Base-by-base conservation (phyloP, 2,888 invertebrate species). In the Ennomos fuscantarius region DNA sequence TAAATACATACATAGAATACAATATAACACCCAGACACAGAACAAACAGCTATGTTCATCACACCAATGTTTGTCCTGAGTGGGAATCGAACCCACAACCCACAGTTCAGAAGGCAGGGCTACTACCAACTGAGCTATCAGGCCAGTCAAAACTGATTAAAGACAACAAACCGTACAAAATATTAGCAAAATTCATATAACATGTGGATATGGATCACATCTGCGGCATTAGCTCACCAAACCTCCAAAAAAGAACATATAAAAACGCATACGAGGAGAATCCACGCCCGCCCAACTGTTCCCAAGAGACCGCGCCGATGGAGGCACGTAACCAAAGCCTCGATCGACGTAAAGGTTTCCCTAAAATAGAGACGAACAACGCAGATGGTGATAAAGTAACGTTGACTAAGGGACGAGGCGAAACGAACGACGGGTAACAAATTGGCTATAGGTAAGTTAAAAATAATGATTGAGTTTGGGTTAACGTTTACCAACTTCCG, bases 321-420 rank as follows among this genome's bases (percentile, higher is more conserved):
- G 62, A 43, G 46, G 52, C 62, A 66, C 62, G 66, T 66, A 60
- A 62, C 55, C 50, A 51, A 49, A 60, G 50, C 49, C 39, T 36
- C 58, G 52, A 49, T 55, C 52, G 43, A 52, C 41, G 42, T 46
- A 47, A 59, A 65, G 58, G 55, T 61, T 62, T 50, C 8, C 57
- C 49, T 57, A 48, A 67, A 65, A 67, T 63, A 65, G 62, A 55
- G 48, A 45, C 44, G 50, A 52, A 51, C 53, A 54, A 45, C 47
- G 46, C 40, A 55, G 55, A 53, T 39, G 42, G 62, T 55, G 63
- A 65, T 65, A 68, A 65, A 64, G 63, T 65, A 55, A 31, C 62
- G 60, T 62, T 60, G 65, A 63, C 65, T 68, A 63, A 63, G 68
- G 55, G 62, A 62, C 55, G 60, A 49, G 45, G 55, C 60, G 57